Evolutionary conservation across 2,888 invertebrate genomes (phyloP).

Genomic region (Ferdinandea cuprea): DNA sequence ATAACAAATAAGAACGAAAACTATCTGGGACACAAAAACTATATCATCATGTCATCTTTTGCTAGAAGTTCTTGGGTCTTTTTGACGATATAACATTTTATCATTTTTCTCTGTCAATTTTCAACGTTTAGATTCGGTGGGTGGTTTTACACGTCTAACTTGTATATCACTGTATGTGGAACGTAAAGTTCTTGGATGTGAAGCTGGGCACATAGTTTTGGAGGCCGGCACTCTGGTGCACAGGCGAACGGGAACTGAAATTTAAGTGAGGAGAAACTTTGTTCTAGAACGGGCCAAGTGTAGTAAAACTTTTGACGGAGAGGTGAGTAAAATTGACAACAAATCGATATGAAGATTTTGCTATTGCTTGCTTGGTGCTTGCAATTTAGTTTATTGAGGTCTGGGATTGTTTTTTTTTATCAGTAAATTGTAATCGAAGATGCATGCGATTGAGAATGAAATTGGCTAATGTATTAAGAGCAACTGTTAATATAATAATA

Average conservation of each 20-base stretch:
- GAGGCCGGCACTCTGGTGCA: neutral
- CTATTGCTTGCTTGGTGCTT: neutral
- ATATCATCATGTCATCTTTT: constrained; percentile 72
- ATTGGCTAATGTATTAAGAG: too few species aligned
- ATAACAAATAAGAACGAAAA: constrained; percentile 61
- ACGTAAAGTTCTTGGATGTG: neutral
- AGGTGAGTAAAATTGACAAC: constrained; percentile 69
- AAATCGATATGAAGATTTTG: constrained; percentile 49
- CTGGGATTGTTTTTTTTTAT: neutral
- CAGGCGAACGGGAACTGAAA: constrained; percentile 31
- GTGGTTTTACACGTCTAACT: constrained; percentile 31
- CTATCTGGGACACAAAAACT: constrained; percentile 60
- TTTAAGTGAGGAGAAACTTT: constrained; percentile 52
- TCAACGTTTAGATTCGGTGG: constrained; percentile 65
- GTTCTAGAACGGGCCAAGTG: constrained; percentile 36
- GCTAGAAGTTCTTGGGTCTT: constrained; percentile 61
- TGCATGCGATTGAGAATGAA: too few species aligned
- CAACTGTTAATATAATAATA: too few species aligned
- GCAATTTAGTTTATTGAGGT: neutral
- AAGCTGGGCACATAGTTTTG: constrained; percentile 4
- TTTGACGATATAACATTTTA: constrained; percentile 72
- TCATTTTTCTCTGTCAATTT: constrained; percentile 74
- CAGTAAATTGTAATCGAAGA: constrained; percentile 1
- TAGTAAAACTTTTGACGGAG: constrained; percentile 55
- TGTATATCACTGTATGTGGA: neutral